These are phyloP conservation scores for Plutella xylostella DNA, from an alignment of 2,888 invertebrate genomes.

Conservation along the genomic window DNA sequence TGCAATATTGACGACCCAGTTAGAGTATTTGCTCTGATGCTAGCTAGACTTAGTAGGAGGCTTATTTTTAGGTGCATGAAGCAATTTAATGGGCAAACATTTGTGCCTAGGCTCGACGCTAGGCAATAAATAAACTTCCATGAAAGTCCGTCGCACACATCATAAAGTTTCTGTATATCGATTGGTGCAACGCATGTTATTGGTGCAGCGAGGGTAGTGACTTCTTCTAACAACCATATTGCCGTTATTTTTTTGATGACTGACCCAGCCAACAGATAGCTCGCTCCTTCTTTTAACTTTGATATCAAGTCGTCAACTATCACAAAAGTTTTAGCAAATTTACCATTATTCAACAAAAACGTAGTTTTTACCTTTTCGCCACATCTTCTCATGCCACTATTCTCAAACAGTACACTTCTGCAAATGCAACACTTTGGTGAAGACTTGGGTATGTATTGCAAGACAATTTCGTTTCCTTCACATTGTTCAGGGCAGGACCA, in stretches of 20 bases:
- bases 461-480: constrained; percentile 47
- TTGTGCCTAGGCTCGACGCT: constrained; percentile 46
- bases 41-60: constrained; percentile 47
- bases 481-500: constrained; percentile 63
- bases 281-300: constrained; percentile 34
- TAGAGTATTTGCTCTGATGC: constrained; percentile 40
- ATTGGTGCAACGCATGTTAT: constrained; percentile 29
- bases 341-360: constrained; percentile 29
- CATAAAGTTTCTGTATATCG: constrained; percentile 37
- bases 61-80: constrained; percentile 55
- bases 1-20: constrained; percentile 40
- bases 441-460: constrained; percentile 44
- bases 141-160: constrained; percentile 35
- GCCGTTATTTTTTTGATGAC: constrained; percentile 32
- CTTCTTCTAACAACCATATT: constrained; percentile 43
- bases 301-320: constrained; percentile 44
- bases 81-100: constrained; percentile 44
- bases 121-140: constrained; percentile 59
- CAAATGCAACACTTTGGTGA: constrained; percentile 49
- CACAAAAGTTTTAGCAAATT: constrained; percentile 30
- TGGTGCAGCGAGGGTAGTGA: constrained; percentile 28
- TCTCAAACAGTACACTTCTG: constrained; percentile 45
- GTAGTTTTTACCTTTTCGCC: constrained; percentile 44
- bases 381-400: constrained; percentile 46
- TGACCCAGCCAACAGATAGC: constrained; percentile 32